Evolutionary conservation across 1,140 invertebrate genomes (phyloP).

Genomic region (Drosophila ananassae): DNA sequence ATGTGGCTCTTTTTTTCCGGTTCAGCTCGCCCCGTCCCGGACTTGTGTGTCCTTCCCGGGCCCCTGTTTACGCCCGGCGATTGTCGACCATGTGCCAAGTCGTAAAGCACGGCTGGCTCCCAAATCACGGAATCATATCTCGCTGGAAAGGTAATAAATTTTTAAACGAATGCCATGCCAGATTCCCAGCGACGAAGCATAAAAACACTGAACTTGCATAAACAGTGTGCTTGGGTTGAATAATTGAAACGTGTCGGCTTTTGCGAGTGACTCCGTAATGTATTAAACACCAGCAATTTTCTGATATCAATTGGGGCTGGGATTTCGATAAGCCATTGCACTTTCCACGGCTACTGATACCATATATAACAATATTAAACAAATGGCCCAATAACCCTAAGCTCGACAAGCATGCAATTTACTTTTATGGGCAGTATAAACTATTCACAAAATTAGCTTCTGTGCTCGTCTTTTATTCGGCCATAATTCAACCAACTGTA

Average conservation of each 20-base stretch:
- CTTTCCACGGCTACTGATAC: neutral
- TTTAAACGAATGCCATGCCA: constrained; percentile 41
- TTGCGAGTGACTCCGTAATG: constrained; percentile 10
- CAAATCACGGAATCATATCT: constrained; percentile 13
- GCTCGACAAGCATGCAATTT: constrained; percentile 45
- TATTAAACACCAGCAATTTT: constrained; percentile 3
- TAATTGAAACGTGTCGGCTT: constrained; percentile 29
- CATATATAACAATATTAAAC: constrained; percentile 14
- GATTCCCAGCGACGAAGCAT: constrained; percentile 30
- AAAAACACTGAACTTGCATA: constrained; percentile 34
- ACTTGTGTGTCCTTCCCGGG: constrained; percentile 13
- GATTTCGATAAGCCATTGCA: neutral
- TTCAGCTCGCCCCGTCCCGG: constrained; percentile 8
- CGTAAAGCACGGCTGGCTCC: constrained; percentile 21
- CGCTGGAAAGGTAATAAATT: constrained; percentile 41
- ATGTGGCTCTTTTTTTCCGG: constrained; percentile 51
- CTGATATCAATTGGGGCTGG: neutral
- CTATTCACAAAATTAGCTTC: constrained; percentile 58
- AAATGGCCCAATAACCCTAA: constrained; percentile 48
- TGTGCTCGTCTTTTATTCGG: constrained; percentile 46
- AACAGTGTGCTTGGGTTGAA: constrained; percentile 34
- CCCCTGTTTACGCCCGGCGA: constrained; percentile 8
- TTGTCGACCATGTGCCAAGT: constrained; percentile 35
- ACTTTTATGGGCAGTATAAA: constrained; percentile 52
- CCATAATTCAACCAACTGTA: constrained; percentile 57